Evolutionary conservation across 2,888 invertebrate species (phyloP).

Genomic region (Agrilus cyanescens): DNA sequence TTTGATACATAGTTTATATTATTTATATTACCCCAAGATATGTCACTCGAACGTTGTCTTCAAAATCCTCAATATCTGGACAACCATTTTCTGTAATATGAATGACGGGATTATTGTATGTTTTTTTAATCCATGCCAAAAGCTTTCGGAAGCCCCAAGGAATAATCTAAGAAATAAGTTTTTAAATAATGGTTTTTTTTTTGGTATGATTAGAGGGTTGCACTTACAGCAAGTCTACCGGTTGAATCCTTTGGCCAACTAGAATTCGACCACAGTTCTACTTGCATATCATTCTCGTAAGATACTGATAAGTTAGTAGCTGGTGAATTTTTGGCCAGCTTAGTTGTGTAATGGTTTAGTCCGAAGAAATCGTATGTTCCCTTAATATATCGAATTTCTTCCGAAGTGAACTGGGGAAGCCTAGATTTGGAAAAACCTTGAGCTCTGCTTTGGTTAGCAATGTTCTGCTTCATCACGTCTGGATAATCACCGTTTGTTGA

Average conservation of each 20-base stretch:
- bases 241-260: constrained; percentile 9
- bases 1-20: not conserved
- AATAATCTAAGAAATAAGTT: not conserved
- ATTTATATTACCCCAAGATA: not conserved
- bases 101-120: constrained; percentile 46
- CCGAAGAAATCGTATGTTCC: constrained; percentile 62
- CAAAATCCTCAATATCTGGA: constrained; percentile 26
- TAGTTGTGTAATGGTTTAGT: constrained; percentile 60
- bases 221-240: too few relatives aligned
- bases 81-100: constrained; percentile 53
- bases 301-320: constrained; percentile 3
- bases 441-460: constrained; percentile 43
- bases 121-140: constrained; percentile 47
- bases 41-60: not conserved
- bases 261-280: constrained; percentile 3
- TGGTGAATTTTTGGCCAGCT: constrained; percentile 39
- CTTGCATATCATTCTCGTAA: constrained; percentile 4
- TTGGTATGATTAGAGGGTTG: not conserved
- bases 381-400: constrained; percentile 46
- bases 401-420: constrained; percentile 46
- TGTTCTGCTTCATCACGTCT: constrained; percentile 45
- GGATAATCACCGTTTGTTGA: constrained; percentile 54
- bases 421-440: constrained; percentile 50
- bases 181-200: not conserved
- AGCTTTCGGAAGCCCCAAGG: constrained; percentile 54